Base-by-base conservation (phyloP, 2,797 vertebrate species). In the Bufotes viridis region DNA sequence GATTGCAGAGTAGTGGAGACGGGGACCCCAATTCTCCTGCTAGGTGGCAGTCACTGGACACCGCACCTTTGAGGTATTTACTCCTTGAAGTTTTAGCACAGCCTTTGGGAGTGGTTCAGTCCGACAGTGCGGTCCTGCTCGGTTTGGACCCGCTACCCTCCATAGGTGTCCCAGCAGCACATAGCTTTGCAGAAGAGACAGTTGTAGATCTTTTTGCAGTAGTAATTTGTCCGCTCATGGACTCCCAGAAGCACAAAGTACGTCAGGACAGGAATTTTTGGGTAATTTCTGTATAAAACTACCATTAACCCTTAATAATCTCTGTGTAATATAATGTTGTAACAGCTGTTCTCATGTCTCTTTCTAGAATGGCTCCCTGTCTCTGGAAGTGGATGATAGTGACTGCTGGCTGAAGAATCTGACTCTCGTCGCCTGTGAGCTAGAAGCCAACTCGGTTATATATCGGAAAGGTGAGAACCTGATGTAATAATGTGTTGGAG, bases 351-450 rank as follows among this genome's bases (percentile, higher is more conserved):
- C 20, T n/a, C 20, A 0, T 75, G 34, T 75, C 26, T 69, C 3
- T 42, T 14, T 0, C 49, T 91, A 97, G 97, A 94, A 85, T 90
- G 91, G 93, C 0, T 90, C 92, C 0, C 85, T 94, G 91, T 94
- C 94, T 6, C 90, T 98, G 90, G 91, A 95, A 89, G 95, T 97
- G 92, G 95, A 95, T 55, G 95, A 95, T 55, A 96, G 97, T 0
- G 92, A 95, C 78, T 97, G 97, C 92, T 99, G 98, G 98, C 94
- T 99, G 55, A 93, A 88, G 70, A 91, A 55, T 5, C 93, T 99
- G 87, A 94, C 96, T 6, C 92, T 94, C 85, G 95, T 96, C 85
- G 90, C 92, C 0, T 93, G 91, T 3, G 84, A 94, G 88, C 91
- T 93, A 0, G 93, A 94, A 0, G 95, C 97, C 90, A 99, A 98